Percentiles rank a stretch among this genome's conserved stretches.
phyloP scores from a whole-genome alignment of 2,113 vertebrate species.

The Macheiramphus alcinus region DNA sequence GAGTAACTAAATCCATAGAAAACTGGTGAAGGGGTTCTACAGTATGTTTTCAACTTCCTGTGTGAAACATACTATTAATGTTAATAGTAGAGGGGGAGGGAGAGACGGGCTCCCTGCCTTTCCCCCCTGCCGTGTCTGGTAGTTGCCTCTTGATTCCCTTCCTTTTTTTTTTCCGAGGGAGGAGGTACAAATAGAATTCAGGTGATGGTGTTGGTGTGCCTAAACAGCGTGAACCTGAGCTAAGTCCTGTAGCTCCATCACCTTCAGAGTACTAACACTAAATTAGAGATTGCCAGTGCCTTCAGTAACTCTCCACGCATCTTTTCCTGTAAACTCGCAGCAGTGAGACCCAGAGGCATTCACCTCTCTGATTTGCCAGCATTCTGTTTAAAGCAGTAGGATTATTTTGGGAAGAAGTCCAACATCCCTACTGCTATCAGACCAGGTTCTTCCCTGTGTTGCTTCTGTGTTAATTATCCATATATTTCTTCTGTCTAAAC shows the following conservation, averaged over 20 bases:
- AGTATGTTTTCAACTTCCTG: background rate
- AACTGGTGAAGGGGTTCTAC: background rate
- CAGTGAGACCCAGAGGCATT: background rate
- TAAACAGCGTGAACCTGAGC: background rate
- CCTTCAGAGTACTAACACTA: background rate
- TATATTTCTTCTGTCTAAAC: background rate
- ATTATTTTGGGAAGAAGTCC: background rate
- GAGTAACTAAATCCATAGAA: background rate
- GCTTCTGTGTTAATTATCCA: background rate
- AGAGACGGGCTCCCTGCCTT: background rate
- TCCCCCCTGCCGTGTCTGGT: fast-evolving
- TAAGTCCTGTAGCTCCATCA: background rate
- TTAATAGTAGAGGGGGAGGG: background rate
- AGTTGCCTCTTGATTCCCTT: background rate
- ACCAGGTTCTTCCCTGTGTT: background rate
- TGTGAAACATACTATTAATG: background rate
- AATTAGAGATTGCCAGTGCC: fast-evolving
- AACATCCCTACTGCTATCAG: background rate
- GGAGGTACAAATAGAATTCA: background rate
- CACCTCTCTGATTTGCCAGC: background rate
- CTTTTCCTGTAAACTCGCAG: background rate
- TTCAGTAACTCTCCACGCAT: background rate
- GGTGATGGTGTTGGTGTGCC: background rate
- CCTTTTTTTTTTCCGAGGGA: background rate
- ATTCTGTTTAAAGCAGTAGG: background rate